phyloP scores from a whole-genome alignment of 2,888 invertebrate species.

The Bugula neritina region DNA sequence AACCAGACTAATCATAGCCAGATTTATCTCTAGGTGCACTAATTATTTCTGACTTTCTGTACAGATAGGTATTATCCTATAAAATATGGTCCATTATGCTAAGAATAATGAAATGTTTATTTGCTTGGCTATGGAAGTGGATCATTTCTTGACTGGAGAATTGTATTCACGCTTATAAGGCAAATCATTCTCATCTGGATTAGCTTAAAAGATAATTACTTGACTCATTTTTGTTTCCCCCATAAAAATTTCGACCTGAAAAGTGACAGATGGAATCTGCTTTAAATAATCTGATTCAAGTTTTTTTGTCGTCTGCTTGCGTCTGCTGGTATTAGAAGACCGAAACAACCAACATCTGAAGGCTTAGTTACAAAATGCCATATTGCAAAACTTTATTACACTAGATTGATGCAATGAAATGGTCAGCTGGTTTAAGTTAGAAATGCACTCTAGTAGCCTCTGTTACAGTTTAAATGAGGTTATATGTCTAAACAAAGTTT shows the following conservation, averaged over 20 bases:
- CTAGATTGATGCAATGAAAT: not conserved
- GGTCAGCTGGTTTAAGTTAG: not conserved
- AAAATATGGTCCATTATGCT: not conserved
- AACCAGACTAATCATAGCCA: too few relatives aligned
- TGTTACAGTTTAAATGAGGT: not conserved
- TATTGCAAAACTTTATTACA: too few relatives aligned
- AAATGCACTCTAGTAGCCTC: not conserved
- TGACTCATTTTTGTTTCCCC: too few relatives aligned
- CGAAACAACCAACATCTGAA: too few relatives aligned
- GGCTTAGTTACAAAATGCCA: too few relatives aligned
- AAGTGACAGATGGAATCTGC: not conserved
- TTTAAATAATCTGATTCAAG: not conserved
- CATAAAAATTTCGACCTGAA: too few relatives aligned
- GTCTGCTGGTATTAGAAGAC: too few relatives aligned
- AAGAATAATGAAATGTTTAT: not conserved
- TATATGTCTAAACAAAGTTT: slow-evolving; percentile 9
- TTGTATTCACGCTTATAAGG: not conserved
- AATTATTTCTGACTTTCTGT: too few relatives aligned
- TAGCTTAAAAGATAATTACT: too few relatives aligned
- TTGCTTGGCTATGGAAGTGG: not conserved
- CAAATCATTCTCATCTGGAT: not conserved
- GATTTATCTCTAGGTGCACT: not conserved
- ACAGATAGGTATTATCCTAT: not conserved
- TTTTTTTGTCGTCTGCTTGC: not conserved
- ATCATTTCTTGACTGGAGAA: not conserved